Evolutionary conservation across 2,113 vertebrate genomes (phyloP).

Genomic region (Mus spicilegus): DNA sequence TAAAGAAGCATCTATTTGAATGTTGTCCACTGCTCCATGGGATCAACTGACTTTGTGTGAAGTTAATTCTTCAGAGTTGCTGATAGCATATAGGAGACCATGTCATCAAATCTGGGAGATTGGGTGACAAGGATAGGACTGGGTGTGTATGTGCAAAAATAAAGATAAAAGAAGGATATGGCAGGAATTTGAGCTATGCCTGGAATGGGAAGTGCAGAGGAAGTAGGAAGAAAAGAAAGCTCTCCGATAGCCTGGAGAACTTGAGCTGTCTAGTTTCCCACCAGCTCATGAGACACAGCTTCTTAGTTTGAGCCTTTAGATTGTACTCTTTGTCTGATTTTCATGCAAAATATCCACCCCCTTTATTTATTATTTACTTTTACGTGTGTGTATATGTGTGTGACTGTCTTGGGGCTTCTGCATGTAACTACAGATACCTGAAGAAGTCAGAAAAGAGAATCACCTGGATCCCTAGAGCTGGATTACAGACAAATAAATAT

Average conservation of each 20-base stretch:
- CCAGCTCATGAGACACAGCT: neutral
- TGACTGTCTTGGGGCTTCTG: neutral
- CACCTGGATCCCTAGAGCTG: neutral
- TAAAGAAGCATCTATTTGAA: neutral
- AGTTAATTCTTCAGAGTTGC: neutral
- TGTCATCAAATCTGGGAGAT: neutral
- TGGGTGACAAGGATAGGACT: neutral
- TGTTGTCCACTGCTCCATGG: rapidly evolving
- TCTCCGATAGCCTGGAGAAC: neutral
- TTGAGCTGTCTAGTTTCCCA: too few relatives aligned
- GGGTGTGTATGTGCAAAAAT: neutral
- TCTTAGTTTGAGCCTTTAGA: neutral
- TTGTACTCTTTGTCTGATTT: neutral
- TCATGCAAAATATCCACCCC: neutral
- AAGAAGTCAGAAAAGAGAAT: neutral
- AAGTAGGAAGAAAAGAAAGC: neutral
- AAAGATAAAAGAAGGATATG: neutral
- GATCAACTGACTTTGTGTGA: too few relatives aligned
- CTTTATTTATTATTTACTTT: neutral
- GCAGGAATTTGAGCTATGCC: neutral
- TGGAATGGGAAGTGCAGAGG: neutral
- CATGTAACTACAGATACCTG: neutral
- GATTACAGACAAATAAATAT: neutral
- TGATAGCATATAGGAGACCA: too few relatives aligned
- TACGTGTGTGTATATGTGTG: neutral